Base-by-base conservation (phyloP, 2,113 vertebrate genomes). In the Passer domesticus region DNA sequence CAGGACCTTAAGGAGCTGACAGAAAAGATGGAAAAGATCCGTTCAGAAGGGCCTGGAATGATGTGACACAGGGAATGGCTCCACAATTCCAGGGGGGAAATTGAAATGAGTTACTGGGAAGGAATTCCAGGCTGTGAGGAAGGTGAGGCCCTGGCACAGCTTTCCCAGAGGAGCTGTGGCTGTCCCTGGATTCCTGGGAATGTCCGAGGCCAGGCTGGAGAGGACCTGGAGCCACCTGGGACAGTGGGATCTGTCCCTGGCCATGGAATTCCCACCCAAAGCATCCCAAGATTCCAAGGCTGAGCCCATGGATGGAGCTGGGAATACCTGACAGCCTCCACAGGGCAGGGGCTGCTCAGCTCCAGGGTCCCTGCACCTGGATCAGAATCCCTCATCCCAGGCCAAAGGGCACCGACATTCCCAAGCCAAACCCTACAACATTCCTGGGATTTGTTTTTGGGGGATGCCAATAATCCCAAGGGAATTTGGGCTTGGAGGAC, bases 391-490 rank as follows among this genome's bases (percentile, higher is more conserved):
- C 69, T 63, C 6, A 31, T 28, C 73, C 41, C 46, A n/a, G 6
- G 2, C 18, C 19, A 11, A 24, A 47, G 12, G 19, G 47, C 47
- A 31, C 7, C 9, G 7, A 47, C 44, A 35, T 10, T 28, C 55
- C 46, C 66, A 15, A 4, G 10, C 3, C 60, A 46, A 76, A 66
- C 11, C 27, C 64, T 3, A 3, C 31, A 16, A 14, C 59, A 43
- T 9, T 47, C 37, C 41, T 5, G 0, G 7, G 39, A 12, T 44
- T 37, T 1, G 1, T 3, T 10, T 84, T 44, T 49, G n/a, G 21
- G 31, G 10, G 4, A 8, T 9, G 28, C 15, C 59, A 9, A 15
- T 1, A 63, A 50, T 28, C 33, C 22, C 31, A 18, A 62, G 31
- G 50, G 31, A 58, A 87, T 28, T 2, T 3, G n/a, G 60, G 28